Conservation (phyloP, 2,888 invertebrate species). For the Tetheella fluctuosa region DNA sequence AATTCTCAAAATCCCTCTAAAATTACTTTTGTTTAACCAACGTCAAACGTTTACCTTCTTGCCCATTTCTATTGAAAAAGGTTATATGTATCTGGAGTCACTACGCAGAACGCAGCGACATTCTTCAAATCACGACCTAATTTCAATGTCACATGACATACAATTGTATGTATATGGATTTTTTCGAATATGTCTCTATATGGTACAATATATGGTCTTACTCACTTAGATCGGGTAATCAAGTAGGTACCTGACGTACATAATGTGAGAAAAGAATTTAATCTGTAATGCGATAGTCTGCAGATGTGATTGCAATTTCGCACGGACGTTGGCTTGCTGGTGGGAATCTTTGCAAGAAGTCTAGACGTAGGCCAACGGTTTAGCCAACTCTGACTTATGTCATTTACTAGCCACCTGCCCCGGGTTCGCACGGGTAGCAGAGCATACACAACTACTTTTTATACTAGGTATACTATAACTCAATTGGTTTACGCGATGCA, state of each 20-base stretch:
- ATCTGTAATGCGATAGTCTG: constrained; percentile 3
- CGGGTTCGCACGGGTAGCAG: too few relatives aligned
- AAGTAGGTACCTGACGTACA: neutral
- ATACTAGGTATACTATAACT: too few relatives aligned
- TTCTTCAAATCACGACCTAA: neutral
- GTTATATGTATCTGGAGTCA: neutral
- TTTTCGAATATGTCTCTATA: neutral
- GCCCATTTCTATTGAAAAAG: too few relatives aligned
- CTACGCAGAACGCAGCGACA: neutral
- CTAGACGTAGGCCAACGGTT: neutral
- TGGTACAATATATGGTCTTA: neutral
- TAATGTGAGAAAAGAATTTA: constrained; percentile 3
- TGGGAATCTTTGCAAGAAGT: neutral
- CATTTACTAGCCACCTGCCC: too few relatives aligned
- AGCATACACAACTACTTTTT: too few relatives aligned
- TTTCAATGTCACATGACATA: neutral
- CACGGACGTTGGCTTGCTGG: neutral
- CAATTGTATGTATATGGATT: neutral
- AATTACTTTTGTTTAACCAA: too few relatives aligned
- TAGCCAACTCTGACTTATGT: neutral
- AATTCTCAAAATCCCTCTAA: too few relatives aligned
- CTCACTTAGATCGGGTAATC: neutral
- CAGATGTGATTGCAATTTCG: constrained; percentile 4
- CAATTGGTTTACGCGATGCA: too few relatives aligned
- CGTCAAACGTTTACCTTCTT: too few relatives aligned